Evolutionary conservation across 2,113 vertebrate genomes (phyloP).

Genomic region (Isichthys henryi): DNA sequence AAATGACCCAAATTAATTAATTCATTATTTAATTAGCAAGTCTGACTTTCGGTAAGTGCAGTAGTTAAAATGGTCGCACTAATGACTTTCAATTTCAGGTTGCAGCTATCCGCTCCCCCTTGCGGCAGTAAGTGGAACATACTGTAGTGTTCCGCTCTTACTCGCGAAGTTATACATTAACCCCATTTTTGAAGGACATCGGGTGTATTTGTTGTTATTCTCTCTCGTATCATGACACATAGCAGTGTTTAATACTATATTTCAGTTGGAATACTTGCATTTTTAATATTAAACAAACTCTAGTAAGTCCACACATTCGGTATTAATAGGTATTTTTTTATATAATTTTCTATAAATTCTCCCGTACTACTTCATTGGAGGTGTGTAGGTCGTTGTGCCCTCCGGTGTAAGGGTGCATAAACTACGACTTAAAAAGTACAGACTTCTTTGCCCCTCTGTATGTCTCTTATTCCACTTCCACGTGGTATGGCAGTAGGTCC

Average conservation of each 20-base stretch:
- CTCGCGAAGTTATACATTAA: background rate
- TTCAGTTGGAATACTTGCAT: background rate
- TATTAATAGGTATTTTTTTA: background rate
- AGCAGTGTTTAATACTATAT: background rate
- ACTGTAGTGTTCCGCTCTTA: background rate
- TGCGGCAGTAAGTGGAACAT: background rate
- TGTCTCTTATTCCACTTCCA: slow-evolving; percentile 59
- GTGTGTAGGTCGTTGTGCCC: background rate
- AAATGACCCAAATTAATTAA: background rate
- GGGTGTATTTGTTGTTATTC: background rate
- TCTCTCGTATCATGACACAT: background rate
- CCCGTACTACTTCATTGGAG: background rate
- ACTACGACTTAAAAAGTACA: slow-evolving; percentile 58
- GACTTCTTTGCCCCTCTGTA: slow-evolving; percentile 31
- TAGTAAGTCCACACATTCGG: background rate
- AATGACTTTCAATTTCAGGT: background rate
- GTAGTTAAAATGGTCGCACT: background rate
- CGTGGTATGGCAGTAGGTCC: slow-evolving; percentile 64
- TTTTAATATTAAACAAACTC: background rate
- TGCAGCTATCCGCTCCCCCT: background rate
- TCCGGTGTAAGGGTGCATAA: slow-evolving; percentile 31
- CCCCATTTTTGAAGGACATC: background rate
- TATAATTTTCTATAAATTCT: background rate
- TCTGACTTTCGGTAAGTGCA: background rate
- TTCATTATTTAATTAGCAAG: background rate